Conservation (phyloP, 2,113 vertebrate genomes). For the Zosterops borbonicus region DNA sequence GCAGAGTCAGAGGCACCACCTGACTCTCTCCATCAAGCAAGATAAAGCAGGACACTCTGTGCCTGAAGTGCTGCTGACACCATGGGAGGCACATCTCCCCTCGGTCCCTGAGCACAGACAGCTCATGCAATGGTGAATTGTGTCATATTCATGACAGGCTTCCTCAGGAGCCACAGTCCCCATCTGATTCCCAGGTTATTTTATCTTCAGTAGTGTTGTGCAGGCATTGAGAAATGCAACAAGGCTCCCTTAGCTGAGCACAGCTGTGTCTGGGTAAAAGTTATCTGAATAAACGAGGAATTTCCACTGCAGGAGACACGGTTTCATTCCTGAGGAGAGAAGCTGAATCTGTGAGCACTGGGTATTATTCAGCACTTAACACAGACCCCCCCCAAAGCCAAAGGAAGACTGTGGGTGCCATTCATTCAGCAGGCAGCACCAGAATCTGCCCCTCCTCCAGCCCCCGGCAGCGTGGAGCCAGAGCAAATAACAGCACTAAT, state of each 20-base stretch:
- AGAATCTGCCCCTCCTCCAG: neutral
- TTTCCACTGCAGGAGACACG: neutral
- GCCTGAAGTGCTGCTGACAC: neutral
- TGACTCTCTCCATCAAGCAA: neutral
- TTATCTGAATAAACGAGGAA: neutral
- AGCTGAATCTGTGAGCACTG: neutral
- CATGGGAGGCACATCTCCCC: neutral
- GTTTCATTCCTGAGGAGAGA: neutral
- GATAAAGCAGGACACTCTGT: neutral
- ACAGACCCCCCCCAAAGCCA: neutral
- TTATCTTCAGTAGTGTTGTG: neutral
- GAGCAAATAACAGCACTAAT: slow-evolving; percentile 37
- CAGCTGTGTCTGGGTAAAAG: neutral
- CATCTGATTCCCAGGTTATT: neutral
- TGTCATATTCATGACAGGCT: neutral
- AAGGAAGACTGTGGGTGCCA: neutral
- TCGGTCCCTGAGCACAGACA: neutral
- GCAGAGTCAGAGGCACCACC: neutral
- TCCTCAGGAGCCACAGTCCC: neutral
- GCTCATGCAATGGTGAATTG: neutral
- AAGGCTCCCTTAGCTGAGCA: neutral
- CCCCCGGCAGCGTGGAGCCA: slow-evolving; percentile 5
- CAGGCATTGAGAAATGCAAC: neutral
- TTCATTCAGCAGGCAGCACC: slow-evolving; percentile 12
- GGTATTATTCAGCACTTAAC: neutral